These are phyloP conservation scores for Venustaconcha ellipsiformis DNA, from an alignment of 1,140 invertebrate species.

Conservation along the genomic window DNA sequence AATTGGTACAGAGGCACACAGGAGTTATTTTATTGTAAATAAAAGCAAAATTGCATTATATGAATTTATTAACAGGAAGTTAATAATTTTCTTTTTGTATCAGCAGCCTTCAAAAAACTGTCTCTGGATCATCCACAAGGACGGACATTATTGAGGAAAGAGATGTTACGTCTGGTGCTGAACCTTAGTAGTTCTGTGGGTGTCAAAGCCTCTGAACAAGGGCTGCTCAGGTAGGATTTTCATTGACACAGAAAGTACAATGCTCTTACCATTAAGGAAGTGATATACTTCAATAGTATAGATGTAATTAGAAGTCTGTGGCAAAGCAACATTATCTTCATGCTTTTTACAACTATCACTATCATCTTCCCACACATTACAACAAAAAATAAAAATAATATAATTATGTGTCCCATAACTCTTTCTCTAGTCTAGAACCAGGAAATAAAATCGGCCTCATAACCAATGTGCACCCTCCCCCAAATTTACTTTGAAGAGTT, in stretches of 20 bases:
- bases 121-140: constrained; percentile 53
- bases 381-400: neutral
- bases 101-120: constrained; percentile 52
- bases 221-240: constrained; percentile 70
- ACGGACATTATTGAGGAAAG: constrained; percentile 68
- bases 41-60: neutral
- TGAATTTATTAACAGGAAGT: neutral
- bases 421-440: no score
- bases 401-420: neutral
- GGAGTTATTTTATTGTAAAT: neutral
- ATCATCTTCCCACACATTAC: neutral
- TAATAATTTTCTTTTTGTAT: constrained; percentile 4
- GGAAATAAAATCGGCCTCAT: no score
- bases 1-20: neutral
- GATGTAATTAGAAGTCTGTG: neutral
- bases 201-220: constrained; percentile 72
- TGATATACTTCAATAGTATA: neutral
- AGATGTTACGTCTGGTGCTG: constrained; percentile 71
- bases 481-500: no score
- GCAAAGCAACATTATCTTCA: neutral
- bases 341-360: neutral
- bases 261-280: neutral
- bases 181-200: constrained; percentile 72
- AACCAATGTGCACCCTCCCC: no score
- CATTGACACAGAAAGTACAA: neutral